Evolutionary conservation across 2,797 vertebrate genomes (phyloP).

Genomic region (Emys orbicularis): DNA sequence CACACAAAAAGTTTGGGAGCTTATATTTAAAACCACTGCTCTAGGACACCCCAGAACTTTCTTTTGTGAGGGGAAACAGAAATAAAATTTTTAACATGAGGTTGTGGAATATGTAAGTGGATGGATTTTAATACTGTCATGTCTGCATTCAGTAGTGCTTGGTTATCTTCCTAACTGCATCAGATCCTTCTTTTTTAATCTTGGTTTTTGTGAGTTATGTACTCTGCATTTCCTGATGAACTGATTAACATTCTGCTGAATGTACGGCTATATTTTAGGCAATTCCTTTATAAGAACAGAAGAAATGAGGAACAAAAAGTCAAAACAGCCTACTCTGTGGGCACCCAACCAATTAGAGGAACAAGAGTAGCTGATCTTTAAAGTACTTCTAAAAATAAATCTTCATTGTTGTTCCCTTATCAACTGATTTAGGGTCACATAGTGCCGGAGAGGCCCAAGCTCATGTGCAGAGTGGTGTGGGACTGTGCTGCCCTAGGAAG

Average conservation of each 20-base stretch:
- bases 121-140: fast-evolving
- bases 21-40: not conserved
- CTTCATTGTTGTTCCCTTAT: fast-evolving
- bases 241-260: not conserved
- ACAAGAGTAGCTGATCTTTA: not conserved
- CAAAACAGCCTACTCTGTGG: not conserved
- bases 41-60: not conserved
- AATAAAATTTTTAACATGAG: fast-evolving
- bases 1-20: not conserved
- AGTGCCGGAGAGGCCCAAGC: not conserved
- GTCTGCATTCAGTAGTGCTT: fast-evolving
- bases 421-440: fast-evolving
- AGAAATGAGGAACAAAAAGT: not conserved
- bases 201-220: not conserved
- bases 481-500: not conserved
- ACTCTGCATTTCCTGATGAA: not conserved
- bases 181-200: not conserved
- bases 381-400: fast-evolving
- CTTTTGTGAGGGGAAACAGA: fast-evolving
- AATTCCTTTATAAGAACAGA: not conserved
- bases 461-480: not conserved
- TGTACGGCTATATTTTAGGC: not conserved
- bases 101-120: fast-evolving
- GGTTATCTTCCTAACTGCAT: fast-evolving
- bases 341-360: not conserved